Base-by-base conservation (phyloP, 2,888 invertebrate species). In the Uropetala carovei region DNA sequence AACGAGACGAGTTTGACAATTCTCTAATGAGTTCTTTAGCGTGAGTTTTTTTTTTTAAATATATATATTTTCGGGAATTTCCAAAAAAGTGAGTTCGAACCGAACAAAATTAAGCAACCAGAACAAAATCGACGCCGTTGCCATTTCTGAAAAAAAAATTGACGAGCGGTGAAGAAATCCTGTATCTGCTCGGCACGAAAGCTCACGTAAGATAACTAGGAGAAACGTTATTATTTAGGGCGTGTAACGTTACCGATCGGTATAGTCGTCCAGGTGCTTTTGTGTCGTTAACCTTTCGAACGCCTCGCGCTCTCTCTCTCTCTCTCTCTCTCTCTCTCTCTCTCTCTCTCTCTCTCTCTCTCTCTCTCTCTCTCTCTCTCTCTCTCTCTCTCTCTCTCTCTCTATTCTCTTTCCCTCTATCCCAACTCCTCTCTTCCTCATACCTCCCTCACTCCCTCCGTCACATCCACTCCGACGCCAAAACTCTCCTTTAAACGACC, bases 181-280 rank as follows among this genome's bases (percentile, higher is more conserved):
- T 30, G 83, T 83, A 75, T 75, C 75, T 22, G 75, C 75, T 75
- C 22, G 43, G 56, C 43, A 83, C 43, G 59, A 27, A 86, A 27
- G 59, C 59, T 59, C 59, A 60, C 59, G 18, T 27, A 75, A 75
- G 75, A 75, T 75, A 75, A 75, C 18, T 75, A 11, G 27, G 75
- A 75, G 75, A 75, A 75, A 75, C 75, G 75, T 75, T 75, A 75
- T 75, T 75, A 86, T 86, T 86, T 86, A 57, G 86, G 86, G 86
- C 86, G 86, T 60, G 83, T 82, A 82, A 82, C 82, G 85, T 57
- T 60, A 14, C 14, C 86, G 86, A 85, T 85, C 58, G 58, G 82
- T 16, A 82, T 82, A 82, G 16, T 27, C 60, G 60, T 59, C 59
- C 56, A 86, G 86, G 86, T 86, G 86, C 86, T 30, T 30, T 27